Evolutionary conservation across 2,797 vertebrate species (phyloP).

Genomic region (Ctenosaura bakeri): DNA sequence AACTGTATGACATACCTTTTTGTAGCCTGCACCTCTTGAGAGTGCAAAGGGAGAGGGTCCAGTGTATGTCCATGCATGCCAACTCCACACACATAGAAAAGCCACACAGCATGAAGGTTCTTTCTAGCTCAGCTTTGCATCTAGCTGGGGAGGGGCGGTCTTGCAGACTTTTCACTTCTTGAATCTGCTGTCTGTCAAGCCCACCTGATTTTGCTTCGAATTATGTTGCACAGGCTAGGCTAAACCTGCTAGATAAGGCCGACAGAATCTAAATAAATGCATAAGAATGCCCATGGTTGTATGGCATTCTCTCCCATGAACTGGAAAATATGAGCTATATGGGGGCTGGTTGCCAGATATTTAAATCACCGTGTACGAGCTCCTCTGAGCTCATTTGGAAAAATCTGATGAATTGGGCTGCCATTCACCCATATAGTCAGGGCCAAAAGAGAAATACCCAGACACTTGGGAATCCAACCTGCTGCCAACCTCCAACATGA

Average conservation of each 20-base stretch:
- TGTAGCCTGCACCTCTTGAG: neutral
- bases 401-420: conserved; percentile 31
- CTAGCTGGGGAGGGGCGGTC: too few relatives aligned
- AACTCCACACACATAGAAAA: neutral
- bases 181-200: neutral
- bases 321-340: conserved; percentile 58
- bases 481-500: conserved; percentile 17
- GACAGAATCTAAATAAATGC: neutral
- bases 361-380: conserved; percentile 55
- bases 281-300: neutral
- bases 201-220: neutral
- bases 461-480: conserved; percentile 47
- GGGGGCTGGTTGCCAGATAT: conserved; percentile 59
- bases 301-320: conserved; percentile 54
- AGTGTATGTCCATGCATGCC: neutral
- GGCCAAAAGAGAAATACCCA: conserved; percentile 43
- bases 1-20: too few relatives aligned
- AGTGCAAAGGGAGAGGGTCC: neutral
- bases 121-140: too few relatives aligned
- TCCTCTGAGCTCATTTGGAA: conserved; percentile 64
- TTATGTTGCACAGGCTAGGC: too few relatives aligned
- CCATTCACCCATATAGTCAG: conserved; percentile 38
- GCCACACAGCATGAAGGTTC: neutral
- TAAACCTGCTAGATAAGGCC: neutral
- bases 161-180: neutral